phyloP scores from a whole-genome alignment of 2,888 invertebrate genomes.

The Nyleta sp. region DNA sequence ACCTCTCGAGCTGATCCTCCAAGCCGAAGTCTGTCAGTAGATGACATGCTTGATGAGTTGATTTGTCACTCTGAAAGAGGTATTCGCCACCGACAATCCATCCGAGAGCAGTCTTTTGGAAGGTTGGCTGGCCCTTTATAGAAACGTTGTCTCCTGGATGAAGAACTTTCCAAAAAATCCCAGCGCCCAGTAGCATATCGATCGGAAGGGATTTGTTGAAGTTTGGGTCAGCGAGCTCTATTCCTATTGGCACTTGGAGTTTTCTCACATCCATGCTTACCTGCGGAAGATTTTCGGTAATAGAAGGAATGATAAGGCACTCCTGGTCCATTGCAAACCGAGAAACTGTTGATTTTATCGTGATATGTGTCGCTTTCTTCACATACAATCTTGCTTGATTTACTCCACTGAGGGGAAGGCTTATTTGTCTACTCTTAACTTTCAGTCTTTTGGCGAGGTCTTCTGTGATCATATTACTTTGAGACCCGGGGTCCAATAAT shows the following conservation, averaged over 20 bases:
- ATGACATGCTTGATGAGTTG: no score
- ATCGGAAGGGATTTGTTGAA: constrained; percentile 11
- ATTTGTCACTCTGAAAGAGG: background rate
- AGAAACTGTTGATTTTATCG: background rate
- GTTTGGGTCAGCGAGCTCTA: constrained; percentile 23
- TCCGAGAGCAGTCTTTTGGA: constrained; percentile 26
- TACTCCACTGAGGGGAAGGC: no score
- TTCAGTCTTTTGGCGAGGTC: background rate
- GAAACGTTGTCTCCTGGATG: constrained; percentile 14
- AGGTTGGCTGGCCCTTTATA: constrained; percentile 14
- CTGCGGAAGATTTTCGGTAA: constrained; percentile 10
- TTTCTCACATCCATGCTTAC: background rate
- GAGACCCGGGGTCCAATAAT: constrained; percentile 17
- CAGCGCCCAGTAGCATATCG: constrained; percentile 32
- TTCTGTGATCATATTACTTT: constrained; percentile 20
- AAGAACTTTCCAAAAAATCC: constrained; percentile 35
- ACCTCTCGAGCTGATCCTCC: constrained; percentile 2
- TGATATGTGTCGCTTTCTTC: no score
- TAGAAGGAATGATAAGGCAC: constrained; percentile 3
- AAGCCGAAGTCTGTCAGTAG: no score
- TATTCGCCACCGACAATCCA: constrained; percentile 43
- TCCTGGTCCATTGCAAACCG: background rate
- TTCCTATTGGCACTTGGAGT: background rate
- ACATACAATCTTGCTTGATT: no score
- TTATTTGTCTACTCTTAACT: no score